Base-by-base conservation (phyloP, 2,113 vertebrate species). In the Sinocyclocheilus anophthalmus region DNA sequence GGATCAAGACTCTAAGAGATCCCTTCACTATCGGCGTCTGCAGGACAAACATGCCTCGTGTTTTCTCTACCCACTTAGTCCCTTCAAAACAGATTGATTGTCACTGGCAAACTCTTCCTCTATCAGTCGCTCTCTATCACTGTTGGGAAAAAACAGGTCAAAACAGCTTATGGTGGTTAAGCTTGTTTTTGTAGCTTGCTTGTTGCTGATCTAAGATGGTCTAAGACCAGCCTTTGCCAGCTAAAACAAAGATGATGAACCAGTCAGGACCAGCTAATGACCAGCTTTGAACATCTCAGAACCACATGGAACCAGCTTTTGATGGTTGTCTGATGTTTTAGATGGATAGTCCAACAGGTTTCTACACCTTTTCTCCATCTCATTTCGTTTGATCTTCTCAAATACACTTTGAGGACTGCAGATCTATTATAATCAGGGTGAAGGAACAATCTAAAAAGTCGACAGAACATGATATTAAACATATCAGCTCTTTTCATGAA, bases 31-130 rank as follows among this genome's bases (percentile, higher is more conserved):
- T 67, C 22, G 3, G 39, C 14, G 61, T 83, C 61, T 33, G 18
- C 20, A 42, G 77, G 50, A 67, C 30, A 20, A 37, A 30, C 81
- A 84, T 81, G 85, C 57, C 76, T 59, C 13, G 2, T 24, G 14
- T 59, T 61, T 50, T 16, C 18, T 76, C 75, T 79, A 26, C 33
- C 39, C 80, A 76, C 84, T 83, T 77, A 85, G 42, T 6, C 81
- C 8, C 67, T 80, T 63, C 12, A 78, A 84, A 89, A 77, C 70
- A 72, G 12, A 53, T 76, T 81, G 59, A 65, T 81, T 65, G 26
- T 3, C 37, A 65, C 39, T 0, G 0, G 30, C 30, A 65, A 79
- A 81, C 78, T 42, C 37, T 81, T 81, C 63, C 30, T 50, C 80
- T 22, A 14, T 53, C 9, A 61, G n/a, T 80, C 22, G 9, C 18